phyloP scores from a whole-genome alignment of 2,113 vertebrate species.

The Lamprologus lemairii region DNA sequence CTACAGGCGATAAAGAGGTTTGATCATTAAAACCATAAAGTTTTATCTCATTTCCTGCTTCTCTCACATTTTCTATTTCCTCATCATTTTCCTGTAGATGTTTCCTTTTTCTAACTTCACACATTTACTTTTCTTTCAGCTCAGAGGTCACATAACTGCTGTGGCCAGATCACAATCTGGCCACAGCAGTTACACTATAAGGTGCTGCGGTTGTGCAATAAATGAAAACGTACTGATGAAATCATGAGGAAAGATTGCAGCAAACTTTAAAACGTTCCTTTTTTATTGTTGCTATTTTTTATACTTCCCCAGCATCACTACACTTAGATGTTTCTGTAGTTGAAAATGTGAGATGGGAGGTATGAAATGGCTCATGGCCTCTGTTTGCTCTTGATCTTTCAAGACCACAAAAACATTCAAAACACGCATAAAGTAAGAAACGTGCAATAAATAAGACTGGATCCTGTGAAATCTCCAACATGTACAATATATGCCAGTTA shows the following conservation, averaged over 20 bases:
- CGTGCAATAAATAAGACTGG: background rate
- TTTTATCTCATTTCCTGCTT: background rate
- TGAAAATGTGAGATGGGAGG: background rate
- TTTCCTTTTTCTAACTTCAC: background rate
- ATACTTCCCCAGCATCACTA: background rate
- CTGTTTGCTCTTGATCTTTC: background rate
- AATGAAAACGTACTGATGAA: background rate
- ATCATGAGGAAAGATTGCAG: background rate
- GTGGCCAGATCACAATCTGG: background rate
- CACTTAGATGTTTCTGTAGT: background rate
- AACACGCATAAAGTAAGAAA: background rate
- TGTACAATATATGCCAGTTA: background rate
- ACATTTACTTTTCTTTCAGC: background rate
- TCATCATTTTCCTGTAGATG: background rate
- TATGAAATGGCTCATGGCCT: background rate
- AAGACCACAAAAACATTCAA: background rate
- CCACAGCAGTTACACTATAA: background rate
- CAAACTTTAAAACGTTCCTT: background rate
- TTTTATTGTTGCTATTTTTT: background rate
- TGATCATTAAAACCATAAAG: background rate
- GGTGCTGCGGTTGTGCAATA: background rate
- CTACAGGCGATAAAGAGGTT: rapidly evolving
- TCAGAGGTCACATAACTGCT: background rate
- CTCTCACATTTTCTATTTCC: background rate
- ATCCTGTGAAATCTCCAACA: background rate